A percentile compares a stretch with the other conserved stretches of the same genome.
Evolutionary conservation across 2,113 vertebrate genomes (phyloP).

Genomic region (Rallus limicola): DNA sequence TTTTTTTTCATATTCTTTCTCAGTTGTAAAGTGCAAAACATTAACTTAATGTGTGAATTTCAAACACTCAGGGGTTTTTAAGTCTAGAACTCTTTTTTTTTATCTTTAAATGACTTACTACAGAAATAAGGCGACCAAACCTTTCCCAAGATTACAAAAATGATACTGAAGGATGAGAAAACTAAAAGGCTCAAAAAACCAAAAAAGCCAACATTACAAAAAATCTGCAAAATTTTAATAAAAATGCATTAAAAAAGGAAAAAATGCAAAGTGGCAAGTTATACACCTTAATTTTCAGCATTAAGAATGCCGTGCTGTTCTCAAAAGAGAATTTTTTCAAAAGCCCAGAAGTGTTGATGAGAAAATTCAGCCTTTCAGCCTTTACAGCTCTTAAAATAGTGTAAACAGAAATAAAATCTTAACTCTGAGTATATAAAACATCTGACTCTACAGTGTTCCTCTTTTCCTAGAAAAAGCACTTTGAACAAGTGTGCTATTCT

Average conservation of each 20-base stretch:
- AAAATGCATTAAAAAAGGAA: neutral
- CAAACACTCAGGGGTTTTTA: neutral
- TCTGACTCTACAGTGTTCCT: neutral
- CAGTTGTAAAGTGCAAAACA: neutral
- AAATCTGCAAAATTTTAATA: neutral
- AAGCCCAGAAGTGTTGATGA: neutral
- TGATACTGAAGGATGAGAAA: neutral
- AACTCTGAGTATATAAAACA: neutral
- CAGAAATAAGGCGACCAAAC: neutral
- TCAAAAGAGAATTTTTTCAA: neutral
- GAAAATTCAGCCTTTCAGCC: neutral
- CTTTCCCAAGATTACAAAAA: neutral
- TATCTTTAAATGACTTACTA: fast-evolving
- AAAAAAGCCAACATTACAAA: neutral
- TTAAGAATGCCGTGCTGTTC: neutral
- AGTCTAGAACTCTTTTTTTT: neutral
- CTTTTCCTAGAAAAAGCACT: neutral
- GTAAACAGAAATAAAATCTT: neutral
- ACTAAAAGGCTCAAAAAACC: neutral
- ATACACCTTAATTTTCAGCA: neutral
- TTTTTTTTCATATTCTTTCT: neutral
- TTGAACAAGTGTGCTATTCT: neutral
- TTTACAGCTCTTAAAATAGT: neutral
- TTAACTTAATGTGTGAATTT: neutral
- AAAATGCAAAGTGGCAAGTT: neutral